phyloP scores from a whole-genome alignment of 1,140 invertebrate genomes.

The Drosophila gunungcola region DNA sequence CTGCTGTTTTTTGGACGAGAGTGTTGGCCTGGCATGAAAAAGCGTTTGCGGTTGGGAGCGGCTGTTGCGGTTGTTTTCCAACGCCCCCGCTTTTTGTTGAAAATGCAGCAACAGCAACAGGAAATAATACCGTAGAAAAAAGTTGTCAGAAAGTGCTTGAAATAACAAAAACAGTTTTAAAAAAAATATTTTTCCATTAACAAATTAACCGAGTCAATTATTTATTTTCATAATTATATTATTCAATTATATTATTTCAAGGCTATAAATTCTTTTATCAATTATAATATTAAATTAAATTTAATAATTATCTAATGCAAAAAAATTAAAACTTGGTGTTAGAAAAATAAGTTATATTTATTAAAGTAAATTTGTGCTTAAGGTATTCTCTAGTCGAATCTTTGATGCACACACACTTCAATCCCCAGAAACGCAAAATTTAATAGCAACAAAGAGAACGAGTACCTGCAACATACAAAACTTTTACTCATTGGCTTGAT shows the following conservation, averaged over 20 bases:
- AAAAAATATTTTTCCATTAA: neutral
- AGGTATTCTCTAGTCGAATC: neutral
- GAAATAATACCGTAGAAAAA: conserved; percentile 15
- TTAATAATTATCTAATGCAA: no score
- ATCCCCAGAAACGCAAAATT: conserved; percentile 7
- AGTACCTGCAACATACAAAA: neutral
- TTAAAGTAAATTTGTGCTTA: neutral
- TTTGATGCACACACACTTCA: neutral
- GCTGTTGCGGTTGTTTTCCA: conserved; percentile 54
- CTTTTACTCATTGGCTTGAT: conserved; percentile 10
- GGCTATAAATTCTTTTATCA: no score
- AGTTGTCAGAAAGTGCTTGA: neutral
- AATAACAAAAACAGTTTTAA: neutral
- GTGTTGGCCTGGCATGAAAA: conserved; percentile 54
- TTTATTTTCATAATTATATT: no score
- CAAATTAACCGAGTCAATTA: no score
- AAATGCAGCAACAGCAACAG: conserved; percentile 36
- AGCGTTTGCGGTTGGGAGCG: conserved; percentile 58
- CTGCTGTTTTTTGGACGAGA: conserved; percentile 29
- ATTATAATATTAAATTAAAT: no score
- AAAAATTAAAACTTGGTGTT: no score
- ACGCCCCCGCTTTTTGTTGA: conserved; percentile 15
- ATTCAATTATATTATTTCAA: no score
- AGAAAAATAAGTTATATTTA: no score
- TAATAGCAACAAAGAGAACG: conserved; percentile 1